phyloP scores from a whole-genome alignment of 2,113 vertebrate genomes.

The Halcyon malimbica region DNA sequence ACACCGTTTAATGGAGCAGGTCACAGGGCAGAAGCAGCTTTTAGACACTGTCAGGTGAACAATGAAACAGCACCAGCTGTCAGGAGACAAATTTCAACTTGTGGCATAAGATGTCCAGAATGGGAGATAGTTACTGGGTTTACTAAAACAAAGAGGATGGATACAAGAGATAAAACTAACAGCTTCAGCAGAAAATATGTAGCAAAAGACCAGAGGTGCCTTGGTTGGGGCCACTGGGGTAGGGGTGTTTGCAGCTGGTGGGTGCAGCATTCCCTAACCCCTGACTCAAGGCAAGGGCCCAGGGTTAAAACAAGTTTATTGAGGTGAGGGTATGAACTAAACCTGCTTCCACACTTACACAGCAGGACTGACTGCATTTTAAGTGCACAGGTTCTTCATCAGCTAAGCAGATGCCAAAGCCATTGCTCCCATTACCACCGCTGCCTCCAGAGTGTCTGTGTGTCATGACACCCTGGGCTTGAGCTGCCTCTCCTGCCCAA shows the following conservation, averaged over 20 bases:
- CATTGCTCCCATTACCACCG: accelerated
- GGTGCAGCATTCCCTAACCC: not conserved
- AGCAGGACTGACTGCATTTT: not conserved
- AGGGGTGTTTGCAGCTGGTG: not conserved
- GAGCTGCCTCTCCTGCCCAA: not conserved
- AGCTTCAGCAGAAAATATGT: not conserved
- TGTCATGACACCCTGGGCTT: not conserved
- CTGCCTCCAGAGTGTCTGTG: not conserved
- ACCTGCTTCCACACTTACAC: not conserved
- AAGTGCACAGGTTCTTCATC: accelerated
- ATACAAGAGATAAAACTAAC: not conserved
- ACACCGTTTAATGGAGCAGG: not conserved
- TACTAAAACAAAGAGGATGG: not conserved
- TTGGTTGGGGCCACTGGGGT: not conserved
- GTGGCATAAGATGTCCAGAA: not conserved
- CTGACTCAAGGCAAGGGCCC: not conserved
- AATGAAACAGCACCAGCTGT: not conserved
- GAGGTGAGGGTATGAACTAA: not conserved
- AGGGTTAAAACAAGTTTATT: not conserved
- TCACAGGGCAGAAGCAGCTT: not conserved
- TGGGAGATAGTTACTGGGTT: not conserved
- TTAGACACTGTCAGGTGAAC: not conserved
- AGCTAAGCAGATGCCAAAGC: not conserved
- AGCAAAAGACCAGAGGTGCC: not conserved
- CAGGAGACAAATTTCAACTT: not conserved